A percentile compares a stretch with the other conserved stretches of the same genome.
Evolutionary conservation across 2,888 invertebrate genomes (phyloP).

Genomic region (Eristalis pertinax): DNA sequence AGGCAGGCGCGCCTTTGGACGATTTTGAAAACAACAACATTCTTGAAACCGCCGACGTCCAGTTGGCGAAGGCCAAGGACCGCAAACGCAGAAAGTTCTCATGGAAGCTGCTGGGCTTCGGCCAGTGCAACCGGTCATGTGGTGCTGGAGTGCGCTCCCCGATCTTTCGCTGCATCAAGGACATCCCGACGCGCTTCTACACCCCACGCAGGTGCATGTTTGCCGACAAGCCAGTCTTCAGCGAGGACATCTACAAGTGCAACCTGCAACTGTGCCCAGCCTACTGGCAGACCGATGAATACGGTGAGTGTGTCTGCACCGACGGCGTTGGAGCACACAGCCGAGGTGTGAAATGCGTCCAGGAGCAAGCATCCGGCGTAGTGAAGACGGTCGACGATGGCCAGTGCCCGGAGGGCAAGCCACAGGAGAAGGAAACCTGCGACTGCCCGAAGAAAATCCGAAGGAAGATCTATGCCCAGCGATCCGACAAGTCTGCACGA

Average conservation of each 20-base stretch:
- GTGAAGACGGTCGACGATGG: conserved; percentile 83
- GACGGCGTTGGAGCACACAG: conserved; percentile 84
- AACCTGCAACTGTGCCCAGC: conserved; percentile 90
- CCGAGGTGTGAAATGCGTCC: conserved; percentile 87
- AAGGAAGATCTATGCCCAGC: conserved; percentile 73
- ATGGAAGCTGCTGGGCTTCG: conserved; percentile 90
- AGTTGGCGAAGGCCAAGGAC: conserved; percentile 76
- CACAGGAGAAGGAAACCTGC: conserved; percentile 81
- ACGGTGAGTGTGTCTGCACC: conserved; percentile 91
- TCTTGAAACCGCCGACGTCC: conserved; percentile 63
- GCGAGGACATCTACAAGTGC: conserved; percentile 85
- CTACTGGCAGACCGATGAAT: conserved; percentile 88
- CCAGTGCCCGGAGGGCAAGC: conserved; percentile 83
- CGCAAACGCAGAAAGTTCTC: conserved; percentile 83
- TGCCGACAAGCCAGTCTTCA: conserved; percentile 83
- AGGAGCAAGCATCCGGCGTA: conserved; percentile 77
- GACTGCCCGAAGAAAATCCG: conserved; percentile 76
- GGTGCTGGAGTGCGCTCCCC: conserved; percentile 83
- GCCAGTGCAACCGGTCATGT: conserved; percentile 90
- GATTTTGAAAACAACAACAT: conserved; percentile 74
- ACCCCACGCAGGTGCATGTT: conserved; percentile 86
- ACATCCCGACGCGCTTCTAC: conserved; percentile 85
- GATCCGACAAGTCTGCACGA: conserved; percentile 70
- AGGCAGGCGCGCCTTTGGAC: conserved; percentile 76
- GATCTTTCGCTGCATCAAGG: conserved; percentile 84